A percentile compares a stretch with the other conserved stretches of the same genome.
These are phyloP conservation scores for Drosophila cardini DNA, from an alignment of 1,140 invertebrate species.

Conservation along the genomic window DNA sequence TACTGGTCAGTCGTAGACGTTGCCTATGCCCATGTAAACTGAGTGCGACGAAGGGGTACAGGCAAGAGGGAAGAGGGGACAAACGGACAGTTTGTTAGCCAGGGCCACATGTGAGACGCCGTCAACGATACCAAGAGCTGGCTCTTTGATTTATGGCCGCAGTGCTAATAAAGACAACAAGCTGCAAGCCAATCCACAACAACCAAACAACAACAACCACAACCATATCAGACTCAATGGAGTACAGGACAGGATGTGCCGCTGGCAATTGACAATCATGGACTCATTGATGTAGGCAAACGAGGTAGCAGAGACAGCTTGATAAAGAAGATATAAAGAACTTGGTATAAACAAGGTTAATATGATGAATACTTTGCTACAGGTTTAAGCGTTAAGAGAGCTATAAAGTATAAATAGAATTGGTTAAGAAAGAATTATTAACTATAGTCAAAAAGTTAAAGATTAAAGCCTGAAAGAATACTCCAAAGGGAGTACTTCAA, in stretches of 20 bases:
- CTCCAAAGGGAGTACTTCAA: background rate
- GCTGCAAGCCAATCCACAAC: slow-evolving; percentile 61
- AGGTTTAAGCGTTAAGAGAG: no score
- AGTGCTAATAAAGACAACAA: slow-evolving; percentile 81
- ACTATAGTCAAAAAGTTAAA: no score
- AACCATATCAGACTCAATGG: slow-evolving; percentile 14
- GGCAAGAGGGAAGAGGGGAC: background rate
- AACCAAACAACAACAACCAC: background rate
- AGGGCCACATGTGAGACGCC: slow-evolving; percentile 69
- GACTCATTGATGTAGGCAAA: slow-evolving; percentile 14
- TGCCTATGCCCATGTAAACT: slow-evolving; percentile 71
- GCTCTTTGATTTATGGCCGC: slow-evolving; percentile 77
- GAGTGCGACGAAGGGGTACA: slow-evolving; percentile 23
- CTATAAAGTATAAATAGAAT: background rate
- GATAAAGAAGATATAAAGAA: slow-evolving; percentile 10
- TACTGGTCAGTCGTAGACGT: slow-evolving; percentile 56
- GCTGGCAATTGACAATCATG: slow-evolving; percentile 58
- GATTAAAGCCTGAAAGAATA: no score
- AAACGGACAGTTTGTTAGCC: slow-evolving; percentile 38
- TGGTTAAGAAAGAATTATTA: no score
- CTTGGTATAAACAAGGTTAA: background rate
- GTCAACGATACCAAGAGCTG: slow-evolving; percentile 62
- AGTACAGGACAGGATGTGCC: slow-evolving; percentile 70
- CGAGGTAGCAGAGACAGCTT: slow-evolving; percentile 7
- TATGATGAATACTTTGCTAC: background rate